These are phyloP conservation scores for Drosophila prolongata DNA, from an alignment of 2,888 invertebrate species.

Conservation along the genomic window DNA sequence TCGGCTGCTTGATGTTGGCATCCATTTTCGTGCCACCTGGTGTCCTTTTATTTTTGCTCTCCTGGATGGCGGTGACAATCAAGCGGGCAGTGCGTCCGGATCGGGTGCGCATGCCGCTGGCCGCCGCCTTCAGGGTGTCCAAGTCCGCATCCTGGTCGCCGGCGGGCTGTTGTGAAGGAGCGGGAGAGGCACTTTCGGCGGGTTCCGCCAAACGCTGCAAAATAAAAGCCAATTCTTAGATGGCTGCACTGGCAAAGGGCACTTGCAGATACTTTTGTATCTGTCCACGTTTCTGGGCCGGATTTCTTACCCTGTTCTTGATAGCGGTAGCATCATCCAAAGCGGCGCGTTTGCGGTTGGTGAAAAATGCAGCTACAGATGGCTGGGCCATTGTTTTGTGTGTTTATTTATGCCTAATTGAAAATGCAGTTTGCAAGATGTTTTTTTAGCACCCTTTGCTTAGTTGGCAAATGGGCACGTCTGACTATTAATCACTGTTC, in stretches of 20 bases:
- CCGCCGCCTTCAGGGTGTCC: slow-evolving; percentile 59
- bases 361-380: slow-evolving; percentile 90
- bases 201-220: slow-evolving; percentile 60
- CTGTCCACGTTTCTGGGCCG: slow-evolving; percentile 20
- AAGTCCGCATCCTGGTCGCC: slow-evolving; percentile 68
- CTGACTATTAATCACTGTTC: slow-evolving; percentile 22
- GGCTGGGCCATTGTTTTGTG: slow-evolving; percentile 90
- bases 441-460: slow-evolving; percentile 26
- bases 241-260: slow-evolving; percentile 48
- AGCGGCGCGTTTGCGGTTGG: slow-evolving; percentile 90
- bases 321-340: slow-evolving; percentile 87
- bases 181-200: slow-evolving; percentile 31
- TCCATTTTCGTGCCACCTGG: slow-evolving; percentile 63
- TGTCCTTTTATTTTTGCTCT: slow-evolving; percentile 64
- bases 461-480: slow-evolving; percentile 61
- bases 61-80: slow-evolving; percentile 63
- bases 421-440: slow-evolving; percentile 24
- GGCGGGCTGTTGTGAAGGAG: slow-evolving; percentile 12
- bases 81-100: slow-evolving; percentile 80
- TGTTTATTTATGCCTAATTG: slow-evolving; percentile 43
- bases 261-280: slow-evolving; percentile 45
- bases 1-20: slow-evolving; percentile 75
- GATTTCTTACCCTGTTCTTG: slow-evolving; percentile 85
- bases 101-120: slow-evolving; percentile 72
- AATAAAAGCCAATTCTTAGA: slow-evolving; percentile 32